phyloP scores from a whole-genome alignment of 2,888 invertebrate genomes.

The Halocaridina rubra region DNA sequence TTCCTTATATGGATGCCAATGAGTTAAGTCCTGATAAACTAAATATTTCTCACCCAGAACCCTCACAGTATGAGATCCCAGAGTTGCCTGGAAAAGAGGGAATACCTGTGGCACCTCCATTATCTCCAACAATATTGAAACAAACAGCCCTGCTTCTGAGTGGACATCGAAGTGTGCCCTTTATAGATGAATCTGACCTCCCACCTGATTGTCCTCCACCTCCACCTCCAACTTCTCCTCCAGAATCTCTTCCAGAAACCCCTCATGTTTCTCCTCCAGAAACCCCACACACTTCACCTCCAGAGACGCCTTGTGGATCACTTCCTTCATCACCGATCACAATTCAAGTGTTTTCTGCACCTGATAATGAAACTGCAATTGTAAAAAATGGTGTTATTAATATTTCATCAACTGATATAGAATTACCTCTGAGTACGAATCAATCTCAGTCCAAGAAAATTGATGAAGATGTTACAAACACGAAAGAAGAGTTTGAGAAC shows the following conservation, averaged over 20 bases:
- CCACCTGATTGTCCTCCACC: slow-evolving; percentile 37
- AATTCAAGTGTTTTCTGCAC: background rate
- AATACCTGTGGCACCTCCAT: background rate
- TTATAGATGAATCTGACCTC: slow-evolving; percentile 18
- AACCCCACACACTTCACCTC: slow-evolving; percentile 37
- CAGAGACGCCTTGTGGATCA: slow-evolving; percentile 26
- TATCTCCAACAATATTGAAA: background rate
- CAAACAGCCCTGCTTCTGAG: slow-evolving; percentile 7
- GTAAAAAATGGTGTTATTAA: too few relatives aligned
- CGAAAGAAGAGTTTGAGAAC: background rate
- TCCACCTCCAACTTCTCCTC: slow-evolving; percentile 38
- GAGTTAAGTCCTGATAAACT: slow-evolving; percentile 32
- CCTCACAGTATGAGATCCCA: background rate
- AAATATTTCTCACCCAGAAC: background rate
- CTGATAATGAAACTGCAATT: background rate
- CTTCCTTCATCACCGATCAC: slow-evolving; percentile 7
- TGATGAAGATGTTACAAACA: background rate
- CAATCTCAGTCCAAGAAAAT: background rate
- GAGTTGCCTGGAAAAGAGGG: background rate
- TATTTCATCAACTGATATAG: background rate
- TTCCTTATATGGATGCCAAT: slow-evolving; percentile 57
- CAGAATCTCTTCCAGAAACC: slow-evolving; percentile 27
- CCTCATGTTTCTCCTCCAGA: slow-evolving; percentile 43
- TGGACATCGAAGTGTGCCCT: slow-evolving; percentile 1
- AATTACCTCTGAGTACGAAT: too few relatives aligned